Conservation (phyloP, 2,113 vertebrate genomes). For the Oryzias curvinotus region DNA sequence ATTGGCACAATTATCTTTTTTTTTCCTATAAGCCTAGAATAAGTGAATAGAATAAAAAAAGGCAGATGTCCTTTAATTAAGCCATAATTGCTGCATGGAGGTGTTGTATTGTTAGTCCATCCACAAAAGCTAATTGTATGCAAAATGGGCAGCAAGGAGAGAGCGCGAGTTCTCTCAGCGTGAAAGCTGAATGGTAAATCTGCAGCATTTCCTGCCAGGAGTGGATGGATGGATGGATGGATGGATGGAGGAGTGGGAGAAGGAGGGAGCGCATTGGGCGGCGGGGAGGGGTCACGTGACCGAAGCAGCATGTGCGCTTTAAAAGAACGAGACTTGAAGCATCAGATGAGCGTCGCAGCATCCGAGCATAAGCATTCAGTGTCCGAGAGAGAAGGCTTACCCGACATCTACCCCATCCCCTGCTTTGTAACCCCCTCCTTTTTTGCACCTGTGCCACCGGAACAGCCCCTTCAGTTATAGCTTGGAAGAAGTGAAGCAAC, state of each 20-base stretch:
- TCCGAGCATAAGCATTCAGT: constrained; percentile 2
- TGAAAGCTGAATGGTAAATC: constrained; percentile 7
- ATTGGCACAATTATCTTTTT: not conserved
- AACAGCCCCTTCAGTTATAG: not conserved
- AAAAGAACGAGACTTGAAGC: constrained; percentile 42
- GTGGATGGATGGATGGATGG: not conserved
- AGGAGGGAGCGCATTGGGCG: constrained; percentile 41
- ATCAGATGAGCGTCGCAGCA: constrained; percentile 35
- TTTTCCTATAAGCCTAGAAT: not conserved
- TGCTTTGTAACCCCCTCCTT: not conserved
- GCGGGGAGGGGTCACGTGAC: constrained; percentile 54
- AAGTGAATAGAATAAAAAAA: not conserved
- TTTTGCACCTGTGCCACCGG: not conserved
- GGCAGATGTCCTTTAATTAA: not conserved
- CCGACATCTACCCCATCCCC: too few species aligned
- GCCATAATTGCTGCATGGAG: not conserved
- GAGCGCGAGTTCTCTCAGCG: not conserved
- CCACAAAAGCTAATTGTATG: not conserved
- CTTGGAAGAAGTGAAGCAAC: not conserved
- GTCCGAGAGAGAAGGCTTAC: not conserved
- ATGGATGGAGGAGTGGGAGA: constrained; percentile 24
- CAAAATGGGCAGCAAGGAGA: not conserved
- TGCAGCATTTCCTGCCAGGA: constrained; percentile 13
- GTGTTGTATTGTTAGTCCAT: not conserved
- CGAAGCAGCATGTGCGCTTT: constrained; percentile 50